Evolutionary conservation across 2,888 invertebrate species (phyloP), one percentile per base, ranked within the genome.

Genomic region (Spilarctia lutea): DNA sequence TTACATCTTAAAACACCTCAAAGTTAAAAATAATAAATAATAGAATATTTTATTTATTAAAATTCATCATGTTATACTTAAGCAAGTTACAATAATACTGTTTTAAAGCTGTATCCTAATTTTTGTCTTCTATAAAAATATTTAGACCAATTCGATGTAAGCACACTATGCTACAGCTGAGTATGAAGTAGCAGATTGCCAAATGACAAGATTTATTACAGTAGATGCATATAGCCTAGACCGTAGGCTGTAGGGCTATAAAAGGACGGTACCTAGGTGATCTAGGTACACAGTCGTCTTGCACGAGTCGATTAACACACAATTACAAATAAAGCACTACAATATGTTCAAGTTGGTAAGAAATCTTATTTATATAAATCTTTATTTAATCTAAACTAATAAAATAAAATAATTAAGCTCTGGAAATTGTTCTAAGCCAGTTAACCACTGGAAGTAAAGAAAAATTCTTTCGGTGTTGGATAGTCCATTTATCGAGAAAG

Each of bases 301-400:
- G 84, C 84, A 83, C 79, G 85, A 78, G 83, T 86, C 86, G 83
- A 83, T 84, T 85, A 81, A 87, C 86, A 85, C 83, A 83, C 79
- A 76, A 73, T 81, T 74, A 78, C 82, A 66, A 82, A 81, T 74
- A 80, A 76, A 72, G 73, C 83, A 75, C 70, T 75, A 42, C 83
- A 91, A 85, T 7, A 94, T 94, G 94, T 87, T 89, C 65, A 94
- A 94, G 75, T 86, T 93, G 92, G 94, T 94, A 83, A 92, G 91
- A 63, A 27, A 35, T 69, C 7, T 56, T 48, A 65, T 4, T 45
- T 52, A 48, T 30, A 48, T 63, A 7, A 30, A 63, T 18, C 30
- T 48, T 68, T 68, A 24, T 35, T 24, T 65, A 35, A 56, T 11
- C 11, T n/a, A 24, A 2, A n/a, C 24, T 56, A 52, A 52, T 8